Conservation (phyloP, 2,797 vertebrate species). For the Bucorvus abyssinicus region DNA sequence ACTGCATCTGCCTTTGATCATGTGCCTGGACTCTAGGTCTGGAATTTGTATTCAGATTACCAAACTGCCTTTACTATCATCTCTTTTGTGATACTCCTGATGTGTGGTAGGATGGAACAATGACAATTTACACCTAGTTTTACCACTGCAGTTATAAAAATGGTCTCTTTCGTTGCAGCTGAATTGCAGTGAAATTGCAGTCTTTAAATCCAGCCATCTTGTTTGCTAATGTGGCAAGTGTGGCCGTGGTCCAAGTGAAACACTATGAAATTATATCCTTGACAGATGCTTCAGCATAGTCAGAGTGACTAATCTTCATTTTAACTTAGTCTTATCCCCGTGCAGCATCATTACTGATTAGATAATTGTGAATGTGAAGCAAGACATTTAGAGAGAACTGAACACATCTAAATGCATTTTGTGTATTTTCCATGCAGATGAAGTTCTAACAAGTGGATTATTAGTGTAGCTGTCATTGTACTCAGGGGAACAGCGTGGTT, state of each 20-base stretch:
- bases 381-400: neutral
- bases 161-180: neutral
- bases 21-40: neutral
- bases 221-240: neutral
- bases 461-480: neutral
- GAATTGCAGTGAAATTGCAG: neutral
- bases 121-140: neutral
- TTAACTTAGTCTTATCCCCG: neutral
- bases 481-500: neutral
- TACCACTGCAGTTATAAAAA: neutral
- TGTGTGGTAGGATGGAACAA: neutral
- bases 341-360: neutral
- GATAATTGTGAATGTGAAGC: neutral
- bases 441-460: neutral
- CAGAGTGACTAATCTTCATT: slow-evolving; percentile 1
- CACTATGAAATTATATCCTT: neutral
- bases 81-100: neutral
- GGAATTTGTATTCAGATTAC: neutral
- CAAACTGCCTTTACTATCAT: neutral
- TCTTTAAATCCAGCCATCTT: neutral
- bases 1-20: neutral
- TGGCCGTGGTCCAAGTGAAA: neutral
- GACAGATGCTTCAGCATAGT: slow-evolving; percentile 8
- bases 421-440: neutral
- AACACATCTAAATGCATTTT: neutral